A percentile compares a stretch with the other conserved stretches of the same genome.
Conservation (phyloP, 1,140 invertebrate genomes). For the Argopecten irradians region DNA sequence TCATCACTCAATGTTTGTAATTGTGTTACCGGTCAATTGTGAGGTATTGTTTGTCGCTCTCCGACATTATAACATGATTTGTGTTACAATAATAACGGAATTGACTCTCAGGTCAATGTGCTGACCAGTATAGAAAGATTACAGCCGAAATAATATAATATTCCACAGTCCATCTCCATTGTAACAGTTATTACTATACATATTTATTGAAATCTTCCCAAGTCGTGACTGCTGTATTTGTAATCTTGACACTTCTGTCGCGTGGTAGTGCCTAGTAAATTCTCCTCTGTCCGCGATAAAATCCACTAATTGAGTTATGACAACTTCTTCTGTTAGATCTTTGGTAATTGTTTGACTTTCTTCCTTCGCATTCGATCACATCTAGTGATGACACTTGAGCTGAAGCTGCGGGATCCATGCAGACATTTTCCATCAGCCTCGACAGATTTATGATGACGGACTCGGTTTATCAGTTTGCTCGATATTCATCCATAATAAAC, state of each 20-base stretch:
- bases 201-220: not conserved
- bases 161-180: not conserved
- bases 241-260: not conserved
- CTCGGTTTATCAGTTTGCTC: not conserved
- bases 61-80: not conserved
- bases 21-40: not conserved
- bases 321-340: not conserved
- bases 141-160: not conserved
- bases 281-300: not conserved
- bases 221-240: not conserved
- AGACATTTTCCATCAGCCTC: not conserved
- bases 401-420: not conserved
- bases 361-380: not conserved
- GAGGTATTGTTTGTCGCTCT: not conserved
- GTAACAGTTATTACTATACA: not conserved
- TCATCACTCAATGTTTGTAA: not conserved
- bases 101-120: not conserved
- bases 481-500: not conserved
- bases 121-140: not conserved
- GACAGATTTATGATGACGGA: not conserved
- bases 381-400: not conserved
- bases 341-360: not conserved
- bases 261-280: not conserved
- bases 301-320: not conserved
- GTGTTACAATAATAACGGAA: not conserved